A percentile compares a stretch with the other conserved stretches of the same genome.
These are phyloP conservation scores for Rousettus leschenaultii DNA, from an alignment of 2,113 vertebrate species.

Conservation along the genomic window DNA sequence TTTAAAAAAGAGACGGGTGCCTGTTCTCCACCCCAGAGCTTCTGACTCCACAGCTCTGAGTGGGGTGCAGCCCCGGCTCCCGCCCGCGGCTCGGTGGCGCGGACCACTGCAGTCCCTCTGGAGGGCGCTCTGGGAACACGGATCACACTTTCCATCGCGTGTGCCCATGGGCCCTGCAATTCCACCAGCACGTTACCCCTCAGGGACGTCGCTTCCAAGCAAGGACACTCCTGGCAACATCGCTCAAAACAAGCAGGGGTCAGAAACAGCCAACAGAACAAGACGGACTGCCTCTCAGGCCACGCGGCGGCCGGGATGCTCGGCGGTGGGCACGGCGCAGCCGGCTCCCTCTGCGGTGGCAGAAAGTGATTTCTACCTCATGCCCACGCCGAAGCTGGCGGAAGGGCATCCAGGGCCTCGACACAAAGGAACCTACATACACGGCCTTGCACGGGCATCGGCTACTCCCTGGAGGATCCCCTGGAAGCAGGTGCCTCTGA, in stretches of 20 bases:
- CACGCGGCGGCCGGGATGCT: accelerated
- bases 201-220: background rate
- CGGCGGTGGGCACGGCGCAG: accelerated
- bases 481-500: background rate
- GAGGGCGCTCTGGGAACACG: background rate
- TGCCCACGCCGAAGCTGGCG: accelerated
- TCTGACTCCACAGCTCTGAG: background rate
- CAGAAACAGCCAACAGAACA: background rate
- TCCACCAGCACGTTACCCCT: background rate
- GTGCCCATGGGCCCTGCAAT: background rate
- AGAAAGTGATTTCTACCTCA: background rate
- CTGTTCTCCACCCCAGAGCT: background rate
- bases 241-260: background rate
- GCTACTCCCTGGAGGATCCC: background rate
- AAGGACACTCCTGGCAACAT: background rate
- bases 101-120: accelerated
- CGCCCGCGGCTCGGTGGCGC: background rate
- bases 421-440: background rate
- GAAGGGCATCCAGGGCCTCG: background rate
- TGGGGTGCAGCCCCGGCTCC: background rate
- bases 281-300: accelerated
- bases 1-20: too few species aligned
- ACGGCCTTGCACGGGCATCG: accelerated
- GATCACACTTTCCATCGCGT: accelerated
- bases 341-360: accelerated